Evolutionary conservation across 1,140 invertebrate genomes (phyloP).

Genomic region (Belonocnema kinseyi): DNA sequence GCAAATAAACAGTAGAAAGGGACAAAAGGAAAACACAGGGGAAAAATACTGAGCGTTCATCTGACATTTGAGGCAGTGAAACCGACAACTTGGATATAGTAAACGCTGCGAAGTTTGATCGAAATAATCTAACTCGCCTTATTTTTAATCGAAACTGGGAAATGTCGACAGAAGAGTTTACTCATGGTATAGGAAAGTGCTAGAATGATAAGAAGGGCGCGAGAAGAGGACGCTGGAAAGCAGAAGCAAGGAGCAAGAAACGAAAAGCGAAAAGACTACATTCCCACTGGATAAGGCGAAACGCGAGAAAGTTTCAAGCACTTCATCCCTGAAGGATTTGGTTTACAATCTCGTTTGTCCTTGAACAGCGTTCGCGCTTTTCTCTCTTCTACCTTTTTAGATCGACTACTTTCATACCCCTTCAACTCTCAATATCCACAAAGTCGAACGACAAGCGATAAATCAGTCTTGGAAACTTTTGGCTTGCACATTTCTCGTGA

Average conservation of each 20-base stretch:
- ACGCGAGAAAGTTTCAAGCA: conserved; percentile 28
- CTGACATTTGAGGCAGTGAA: neutral
- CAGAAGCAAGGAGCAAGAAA: neutral
- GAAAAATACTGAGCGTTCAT: neutral
- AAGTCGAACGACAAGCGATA: conserved; percentile 6
- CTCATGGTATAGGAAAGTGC: neutral
- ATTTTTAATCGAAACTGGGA: conserved; percentile 5
- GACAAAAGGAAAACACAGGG: neutral
- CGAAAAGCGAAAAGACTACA: no score
- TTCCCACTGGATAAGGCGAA: conserved; percentile 3
- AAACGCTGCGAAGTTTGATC: conserved; percentile 9
- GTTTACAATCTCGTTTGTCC: conserved; percentile 31
- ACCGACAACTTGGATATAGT: no score
- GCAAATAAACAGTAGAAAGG: neutral
- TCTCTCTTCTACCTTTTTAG: conserved; percentile 25
- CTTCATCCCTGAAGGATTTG: conserved; percentile 29
- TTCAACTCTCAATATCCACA: conserved; percentile 20
- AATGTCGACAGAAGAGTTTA: conserved; percentile 13
- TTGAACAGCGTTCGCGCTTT: conserved; percentile 23
- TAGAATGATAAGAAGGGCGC: neutral
- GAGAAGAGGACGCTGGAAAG: conserved; percentile 2
- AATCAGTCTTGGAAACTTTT: neutral
- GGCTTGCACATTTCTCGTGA: neutral
- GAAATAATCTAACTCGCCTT: neutral
- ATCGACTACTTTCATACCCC: conserved; percentile 10